A percentile compares a stretch with the other conserved stretches of the same genome.
These are phyloP conservation scores for Stenotaenia linearis DNA, from an alignment of 2,888 invertebrate genomes.

Conservation along the genomic window DNA sequence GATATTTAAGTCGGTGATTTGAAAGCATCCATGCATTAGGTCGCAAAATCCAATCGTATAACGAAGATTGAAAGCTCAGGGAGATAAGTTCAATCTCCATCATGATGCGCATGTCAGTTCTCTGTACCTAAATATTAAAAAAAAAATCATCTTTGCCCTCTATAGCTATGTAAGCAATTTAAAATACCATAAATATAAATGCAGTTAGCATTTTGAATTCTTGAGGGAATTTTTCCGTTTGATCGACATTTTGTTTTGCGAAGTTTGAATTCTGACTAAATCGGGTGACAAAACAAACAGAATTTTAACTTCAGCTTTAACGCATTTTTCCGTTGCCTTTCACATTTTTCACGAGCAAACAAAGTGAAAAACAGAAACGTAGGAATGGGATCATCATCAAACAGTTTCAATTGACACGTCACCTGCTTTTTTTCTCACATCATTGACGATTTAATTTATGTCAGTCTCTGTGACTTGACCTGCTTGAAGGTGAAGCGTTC, in stretches of 20 bases:
- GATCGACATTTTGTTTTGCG: neutral
- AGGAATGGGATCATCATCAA: neutral
- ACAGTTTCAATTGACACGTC: neutral
- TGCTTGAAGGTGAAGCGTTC: neutral
- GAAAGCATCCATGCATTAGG: neutral
- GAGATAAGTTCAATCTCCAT: slow-evolving; percentile 3
- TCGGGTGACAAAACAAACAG: neutral
- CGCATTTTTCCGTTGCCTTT: no score
- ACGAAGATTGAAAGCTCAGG: neutral
- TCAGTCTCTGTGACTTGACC: neutral
- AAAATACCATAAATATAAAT: neutral
- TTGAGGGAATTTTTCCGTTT: neutral
- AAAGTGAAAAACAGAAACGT: neutral
- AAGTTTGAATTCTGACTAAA: neutral
- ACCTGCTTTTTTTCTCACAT: neutral
- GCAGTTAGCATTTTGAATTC: neutral
- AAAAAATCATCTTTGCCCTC: neutral
- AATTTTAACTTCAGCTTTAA: no score
- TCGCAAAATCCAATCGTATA: neutral
- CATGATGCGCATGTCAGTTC: neutral
- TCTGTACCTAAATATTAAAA: neutral
- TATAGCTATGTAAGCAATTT: neutral
- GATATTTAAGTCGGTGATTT: neutral
- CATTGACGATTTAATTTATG: neutral
- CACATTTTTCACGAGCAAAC: no score